Evolutionary conservation across 2,797 vertebrate species (phyloP).

Genomic region (Chloroceryle amazona): DNA sequence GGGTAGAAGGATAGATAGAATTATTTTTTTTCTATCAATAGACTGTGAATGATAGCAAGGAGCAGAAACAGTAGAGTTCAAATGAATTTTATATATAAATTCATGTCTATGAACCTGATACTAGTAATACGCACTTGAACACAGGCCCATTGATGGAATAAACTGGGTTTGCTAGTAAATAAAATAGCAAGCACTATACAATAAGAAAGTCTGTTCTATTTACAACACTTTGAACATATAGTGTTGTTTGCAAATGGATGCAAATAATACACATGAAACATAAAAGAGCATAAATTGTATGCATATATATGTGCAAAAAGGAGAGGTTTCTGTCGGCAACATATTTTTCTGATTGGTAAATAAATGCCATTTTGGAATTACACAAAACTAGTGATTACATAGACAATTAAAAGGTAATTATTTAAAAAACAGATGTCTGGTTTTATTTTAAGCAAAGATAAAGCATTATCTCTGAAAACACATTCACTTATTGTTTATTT

Average conservation of each 20-base stretch:
- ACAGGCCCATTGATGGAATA: background rate
- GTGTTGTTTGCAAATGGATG: background rate
- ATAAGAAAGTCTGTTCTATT: background rate
- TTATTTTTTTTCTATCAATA: constrained; percentile 25
- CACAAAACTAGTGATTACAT: background rate
- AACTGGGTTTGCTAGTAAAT: background rate
- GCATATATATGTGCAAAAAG: background rate
- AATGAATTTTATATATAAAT: constrained; percentile 37
- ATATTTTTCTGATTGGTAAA: constrained; percentile 3
- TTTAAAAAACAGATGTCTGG: constrained; percentile 7
- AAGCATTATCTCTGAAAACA: constrained; percentile 23
- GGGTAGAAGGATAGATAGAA: constrained; percentile 73
- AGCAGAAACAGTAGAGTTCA: constrained; percentile 28
- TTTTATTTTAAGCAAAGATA: constrained; percentile 40
- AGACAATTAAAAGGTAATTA: constrained; percentile 11
- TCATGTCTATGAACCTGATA: background rate
- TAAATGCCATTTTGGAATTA: background rate
- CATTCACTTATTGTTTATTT: constrained; percentile 40
- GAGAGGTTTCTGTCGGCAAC: background rate
- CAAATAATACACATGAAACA: background rate
- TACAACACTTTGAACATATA: background rate
- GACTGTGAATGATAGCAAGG: constrained; percentile 52
- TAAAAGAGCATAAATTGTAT: background rate
- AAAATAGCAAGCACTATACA: background rate
- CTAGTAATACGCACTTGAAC: background rate